Percentiles rank a stretch among this genome's conserved stretches.
Evolutionary conservation across 2,888 invertebrate species (phyloP).

Genomic region (Germaria angustata): DNA sequence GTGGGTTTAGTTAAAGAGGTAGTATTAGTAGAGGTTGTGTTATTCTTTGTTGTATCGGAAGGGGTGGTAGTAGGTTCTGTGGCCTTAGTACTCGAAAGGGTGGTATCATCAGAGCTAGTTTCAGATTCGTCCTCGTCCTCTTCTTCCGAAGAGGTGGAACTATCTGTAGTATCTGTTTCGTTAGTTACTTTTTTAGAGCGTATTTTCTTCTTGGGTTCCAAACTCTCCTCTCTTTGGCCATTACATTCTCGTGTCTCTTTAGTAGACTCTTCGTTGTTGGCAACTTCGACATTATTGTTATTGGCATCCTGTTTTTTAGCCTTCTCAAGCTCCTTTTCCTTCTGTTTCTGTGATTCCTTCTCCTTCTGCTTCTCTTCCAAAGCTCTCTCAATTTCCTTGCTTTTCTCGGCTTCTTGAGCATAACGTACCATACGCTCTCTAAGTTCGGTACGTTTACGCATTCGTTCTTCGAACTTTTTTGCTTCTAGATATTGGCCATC

Average conservation of each 20-base stretch:
- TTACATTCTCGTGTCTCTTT: constrained; percentile 50
- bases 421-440: constrained; percentile 92
- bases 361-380: constrained; percentile 69
- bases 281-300: constrained; percentile 48
- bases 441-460: constrained; percentile 89
- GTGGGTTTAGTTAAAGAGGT: constrained; percentile 66
- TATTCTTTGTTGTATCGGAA: constrained; percentile 66
- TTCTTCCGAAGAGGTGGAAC: constrained; percentile 57
- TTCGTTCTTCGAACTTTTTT: constrained; percentile 84
- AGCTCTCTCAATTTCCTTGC: constrained; percentile 71
- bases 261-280: constrained; percentile 49
- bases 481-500: constrained; percentile 80
- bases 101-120: constrained; percentile 70
- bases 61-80: constrained; percentile 59
- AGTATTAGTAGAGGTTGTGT: constrained; percentile 63
- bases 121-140: constrained; percentile 68
- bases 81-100: constrained; percentile 63
- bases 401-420: constrained; percentile 86
- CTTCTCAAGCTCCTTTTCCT: constrained; percentile 35
- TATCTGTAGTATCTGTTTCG: constrained; percentile 47
- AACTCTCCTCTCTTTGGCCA: constrained; percentile 53
- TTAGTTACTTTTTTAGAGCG: constrained; percentile 55
- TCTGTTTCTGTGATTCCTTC: constrained; percentile 31
- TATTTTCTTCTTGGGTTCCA: constrained; percentile 47
- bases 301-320: constrained; percentile 53